A percentile compares a stretch with the other conserved stretches of the same genome.
Conservation (phyloP, 2,888 invertebrate genomes). For the Aelia acuminata region DNA sequence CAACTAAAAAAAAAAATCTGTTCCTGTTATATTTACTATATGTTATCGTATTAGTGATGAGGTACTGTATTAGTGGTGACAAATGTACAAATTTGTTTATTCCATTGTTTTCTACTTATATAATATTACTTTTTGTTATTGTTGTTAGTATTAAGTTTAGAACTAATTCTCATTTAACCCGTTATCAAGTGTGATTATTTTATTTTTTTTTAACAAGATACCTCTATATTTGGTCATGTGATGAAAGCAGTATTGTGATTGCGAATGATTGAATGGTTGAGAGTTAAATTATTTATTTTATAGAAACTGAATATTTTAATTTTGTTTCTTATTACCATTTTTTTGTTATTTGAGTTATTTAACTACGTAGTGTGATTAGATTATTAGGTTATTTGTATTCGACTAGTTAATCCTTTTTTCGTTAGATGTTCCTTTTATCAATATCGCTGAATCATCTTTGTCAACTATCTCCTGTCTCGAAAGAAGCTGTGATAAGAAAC, state of each 20-base stretch:
- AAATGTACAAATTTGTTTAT: not conserved
- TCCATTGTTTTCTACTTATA: not conserved
- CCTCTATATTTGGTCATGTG: constrained; percentile 2
- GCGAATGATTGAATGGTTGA: not conserved
- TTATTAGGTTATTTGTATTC: not conserved
- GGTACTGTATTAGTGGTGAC: not conserved
- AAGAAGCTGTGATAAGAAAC: constrained; percentile 24
- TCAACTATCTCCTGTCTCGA: constrained; percentile 20
- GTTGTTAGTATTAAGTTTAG: not conserved
- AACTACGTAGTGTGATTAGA: not conserved
- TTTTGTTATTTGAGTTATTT: not conserved
- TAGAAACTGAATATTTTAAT: not conserved
- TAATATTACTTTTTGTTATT: not conserved
- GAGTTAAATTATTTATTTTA: not conserved
- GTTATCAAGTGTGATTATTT: not conserved
- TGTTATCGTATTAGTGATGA: too few species aligned
- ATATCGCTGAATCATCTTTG: not conserved
- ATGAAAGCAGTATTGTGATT: constrained; percentile 31
- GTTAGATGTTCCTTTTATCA: not conserved
- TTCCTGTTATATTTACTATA: too few species aligned
- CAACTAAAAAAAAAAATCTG: not conserved
- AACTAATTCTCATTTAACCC: not conserved
- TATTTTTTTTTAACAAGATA: not conserved
- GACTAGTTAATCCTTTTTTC: not conserved
- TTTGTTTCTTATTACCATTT: not conserved